A percentile compares a stretch with the other conserved stretches of the same genome.
Evolutionary conservation across 2,888 invertebrate genomes (phyloP).

Genomic region (Heliconius sara): DNA sequence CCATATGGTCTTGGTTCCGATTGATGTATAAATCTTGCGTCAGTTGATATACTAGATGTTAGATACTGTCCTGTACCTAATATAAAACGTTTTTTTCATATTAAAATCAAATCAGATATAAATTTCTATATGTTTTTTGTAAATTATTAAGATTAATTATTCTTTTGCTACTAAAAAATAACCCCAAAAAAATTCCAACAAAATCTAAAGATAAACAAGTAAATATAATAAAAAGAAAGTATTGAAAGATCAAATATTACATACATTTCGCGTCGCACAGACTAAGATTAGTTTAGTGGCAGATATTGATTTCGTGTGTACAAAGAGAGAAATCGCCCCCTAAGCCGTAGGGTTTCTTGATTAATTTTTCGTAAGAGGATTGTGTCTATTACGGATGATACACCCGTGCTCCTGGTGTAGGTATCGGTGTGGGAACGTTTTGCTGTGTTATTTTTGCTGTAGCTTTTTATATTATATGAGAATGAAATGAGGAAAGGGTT

Average conservation of each 20-base stretch:
- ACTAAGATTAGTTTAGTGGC: constrained; percentile 33
- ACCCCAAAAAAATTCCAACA: neutral
- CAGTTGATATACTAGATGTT: too few species aligned
- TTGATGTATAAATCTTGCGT: too few species aligned
- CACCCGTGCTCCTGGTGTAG: constrained; percentile 42
- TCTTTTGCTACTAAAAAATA: neutral
- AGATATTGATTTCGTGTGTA: constrained; percentile 49
- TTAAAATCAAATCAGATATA: too few species aligned
- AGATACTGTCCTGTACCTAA: too few species aligned
- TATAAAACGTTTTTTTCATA: too few species aligned
- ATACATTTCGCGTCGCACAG: constrained; percentile 4
- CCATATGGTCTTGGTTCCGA: too few species aligned
- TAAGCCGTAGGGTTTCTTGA: constrained; percentile 64
- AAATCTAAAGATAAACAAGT: too few species aligned
- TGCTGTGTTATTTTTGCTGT: constrained; percentile 23
- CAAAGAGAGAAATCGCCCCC: constrained; percentile 48
- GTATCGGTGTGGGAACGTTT: constrained; percentile 41
- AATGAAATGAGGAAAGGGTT: neutral
- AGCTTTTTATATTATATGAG: neutral
- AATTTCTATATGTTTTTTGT: too few species aligned
- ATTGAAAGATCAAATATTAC: constrained; percentile 27
- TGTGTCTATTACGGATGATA: constrained; percentile 54
- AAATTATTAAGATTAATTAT: too few species aligned
- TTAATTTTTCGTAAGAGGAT: constrained; percentile 80
- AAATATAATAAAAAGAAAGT: neutral